Percentiles rank a stretch among this genome's conserved stretches.
Conservation (phyloP, 2,113 vertebrate genomes). For the Butorides virescens region DNA sequence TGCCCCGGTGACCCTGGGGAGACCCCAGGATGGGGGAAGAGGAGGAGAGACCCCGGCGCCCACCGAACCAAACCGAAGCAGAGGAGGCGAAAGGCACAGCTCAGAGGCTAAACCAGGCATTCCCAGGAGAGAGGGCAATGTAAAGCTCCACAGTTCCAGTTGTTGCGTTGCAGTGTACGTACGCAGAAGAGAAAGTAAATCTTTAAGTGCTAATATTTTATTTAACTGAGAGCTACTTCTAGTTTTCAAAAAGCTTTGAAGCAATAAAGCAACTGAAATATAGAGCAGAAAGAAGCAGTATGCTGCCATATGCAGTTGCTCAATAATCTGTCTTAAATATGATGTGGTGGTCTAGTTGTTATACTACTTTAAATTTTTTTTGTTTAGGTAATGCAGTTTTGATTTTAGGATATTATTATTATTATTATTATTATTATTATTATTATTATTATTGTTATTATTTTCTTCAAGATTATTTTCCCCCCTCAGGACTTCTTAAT, state of each 20-base stretch:
- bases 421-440: too few species aligned
- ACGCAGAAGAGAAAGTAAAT: not conserved
- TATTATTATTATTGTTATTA: not conserved
- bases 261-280: not conserved
- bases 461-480: not conserved
- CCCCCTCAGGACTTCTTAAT: not conserved
- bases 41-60: not conserved
- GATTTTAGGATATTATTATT: not conserved
- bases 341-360: not conserved
- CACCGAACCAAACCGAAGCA: not conserved
- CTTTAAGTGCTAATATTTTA: not conserved
- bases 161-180: not conserved
- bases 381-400: not conserved
- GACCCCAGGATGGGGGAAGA: not conserved
- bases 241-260: not conserved
- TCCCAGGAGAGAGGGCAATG: not conserved
- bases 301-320: not conserved
- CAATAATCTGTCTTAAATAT: not conserved
- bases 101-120: not conserved
- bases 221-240: not conserved
- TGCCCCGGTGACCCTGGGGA: not conserved
- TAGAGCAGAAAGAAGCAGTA: not conserved
- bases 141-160: not conserved
- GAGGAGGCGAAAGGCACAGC: fast-evolving
- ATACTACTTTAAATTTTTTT: not conserved